Evolutionary conservation across 2,888 invertebrate genomes (phyloP), one percentile per base, ranked within the genome.

Genomic region (Nineta flava): DNA sequence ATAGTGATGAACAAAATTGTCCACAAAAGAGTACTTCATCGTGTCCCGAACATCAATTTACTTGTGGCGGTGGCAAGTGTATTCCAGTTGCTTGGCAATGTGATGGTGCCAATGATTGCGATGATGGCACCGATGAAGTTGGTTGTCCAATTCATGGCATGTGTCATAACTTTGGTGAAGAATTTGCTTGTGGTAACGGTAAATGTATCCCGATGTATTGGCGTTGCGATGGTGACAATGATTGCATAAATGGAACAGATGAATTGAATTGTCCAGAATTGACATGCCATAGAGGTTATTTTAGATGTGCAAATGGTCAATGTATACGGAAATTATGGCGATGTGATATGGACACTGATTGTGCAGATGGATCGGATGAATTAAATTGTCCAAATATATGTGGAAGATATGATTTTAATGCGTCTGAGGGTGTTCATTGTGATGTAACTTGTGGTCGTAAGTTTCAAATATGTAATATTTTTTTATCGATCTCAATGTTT

Each of bases 141-240:
- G 51, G 55, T 41, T 77, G 77, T 54, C 58, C 60, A 55, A 12
- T 56, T 61, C 2, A 59, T 66, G 6, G 71, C 70, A 0, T 81
- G 80, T 56, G 68, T 3, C 67, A 72, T 0, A 70, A 71, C 52
- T 71, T n/a, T n/a, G n/a, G n/a, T n/a, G n/a, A n/a, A n/a, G n/a
- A 73, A 60, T 78, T 79, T 54, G 66, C 69, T 1, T 82, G 82
- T 55, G 72, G 70, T 15, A 71, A 72, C 54, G 73, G 72, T 17
- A 76, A 74, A 53, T 83, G 83, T 59, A 73, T 83, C 53, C 76
- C 79, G 0, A 68, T 67, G 41, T 73, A 76, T 56, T 81, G 78
- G 77, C 62, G 57, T 50, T 81, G 81, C 56, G 81, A 81, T 61
- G 68, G 69, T 52, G 79, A 79, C 54, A 61, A 61, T 2, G 81